Evolutionary conservation across 2,113 vertebrate species (phyloP).

Genomic region (Agapornis roseicollis): DNA sequence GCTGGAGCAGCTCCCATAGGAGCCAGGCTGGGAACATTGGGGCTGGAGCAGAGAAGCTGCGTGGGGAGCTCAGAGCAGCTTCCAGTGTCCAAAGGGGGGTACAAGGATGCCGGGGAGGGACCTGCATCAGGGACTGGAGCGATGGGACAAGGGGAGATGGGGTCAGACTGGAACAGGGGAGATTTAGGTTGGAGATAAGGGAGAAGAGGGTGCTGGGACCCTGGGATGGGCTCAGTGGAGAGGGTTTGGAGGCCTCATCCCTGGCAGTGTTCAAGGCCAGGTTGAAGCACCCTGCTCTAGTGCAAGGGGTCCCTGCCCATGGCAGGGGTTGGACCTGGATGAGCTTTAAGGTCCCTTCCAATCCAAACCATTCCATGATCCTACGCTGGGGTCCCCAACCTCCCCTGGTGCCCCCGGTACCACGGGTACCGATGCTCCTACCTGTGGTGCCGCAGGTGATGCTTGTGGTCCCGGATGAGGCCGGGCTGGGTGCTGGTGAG

Average conservation of each 20-base stretch:
- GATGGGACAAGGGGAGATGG: background rate
- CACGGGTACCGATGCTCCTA: slow-evolving; percentile 31
- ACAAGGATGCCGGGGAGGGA: background rate
- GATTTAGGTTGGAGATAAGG: background rate
- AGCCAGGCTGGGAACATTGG: no score
- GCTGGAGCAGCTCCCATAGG: no score
- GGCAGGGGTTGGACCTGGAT: background rate
- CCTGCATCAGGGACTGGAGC: background rate
- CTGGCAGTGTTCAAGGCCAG: no score
- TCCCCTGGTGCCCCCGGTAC: background rate
- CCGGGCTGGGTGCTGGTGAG: slow-evolving; percentile 77
- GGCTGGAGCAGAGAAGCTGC: no score
- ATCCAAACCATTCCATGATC: background rate
- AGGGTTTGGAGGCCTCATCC: background rate
- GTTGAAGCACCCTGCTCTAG: background rate
- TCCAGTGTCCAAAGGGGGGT: background rate
- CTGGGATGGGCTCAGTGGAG: background rate
- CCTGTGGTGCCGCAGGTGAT: slow-evolving; percentile 90
- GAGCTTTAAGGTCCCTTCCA: background rate
- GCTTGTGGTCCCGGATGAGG: slow-evolving; percentile 89
- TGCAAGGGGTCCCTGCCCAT: background rate
- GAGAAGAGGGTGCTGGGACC: background rate
- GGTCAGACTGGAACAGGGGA: background rate
- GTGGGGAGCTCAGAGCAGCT: no score
- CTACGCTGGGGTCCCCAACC: background rate